phyloP scores from a whole-genome alignment of 2,888 invertebrate species.

The Coelopa pilipes region DNA sequence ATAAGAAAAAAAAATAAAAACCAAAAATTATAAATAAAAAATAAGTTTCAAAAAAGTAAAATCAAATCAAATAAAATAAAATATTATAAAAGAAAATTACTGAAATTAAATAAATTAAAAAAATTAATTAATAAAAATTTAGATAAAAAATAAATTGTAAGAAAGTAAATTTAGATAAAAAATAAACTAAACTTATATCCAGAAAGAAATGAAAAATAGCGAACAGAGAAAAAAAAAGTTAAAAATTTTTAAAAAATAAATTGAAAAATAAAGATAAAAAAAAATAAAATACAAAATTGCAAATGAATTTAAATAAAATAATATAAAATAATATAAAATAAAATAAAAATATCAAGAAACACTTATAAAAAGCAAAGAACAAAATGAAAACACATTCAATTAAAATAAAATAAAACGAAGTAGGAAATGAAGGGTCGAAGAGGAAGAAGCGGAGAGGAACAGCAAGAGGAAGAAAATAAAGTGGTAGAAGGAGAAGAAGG shows the following conservation, averaged over 20 bases:
- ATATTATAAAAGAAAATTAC: neutral
- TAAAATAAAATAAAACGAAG: too few relatives aligned
- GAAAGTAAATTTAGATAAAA: neutral
- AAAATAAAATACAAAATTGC: neutral
- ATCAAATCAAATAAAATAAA: neutral
- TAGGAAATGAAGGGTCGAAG: too few relatives aligned
- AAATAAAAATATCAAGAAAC: neutral
- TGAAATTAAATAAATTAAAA: neutral
- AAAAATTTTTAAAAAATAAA: neutral
- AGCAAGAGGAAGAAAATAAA: too few relatives aligned
- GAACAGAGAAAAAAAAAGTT: neutral
- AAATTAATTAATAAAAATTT: neutral
- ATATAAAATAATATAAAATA: neutral
- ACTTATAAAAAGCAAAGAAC: neutral
- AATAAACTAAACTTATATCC: neutral
- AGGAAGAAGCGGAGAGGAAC: too few relatives aligned
- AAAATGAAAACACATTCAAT: neutral
- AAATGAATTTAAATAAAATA: neutral
- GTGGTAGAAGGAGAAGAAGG: too few relatives aligned
- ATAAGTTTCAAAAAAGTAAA: neutral
- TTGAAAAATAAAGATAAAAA: neutral
- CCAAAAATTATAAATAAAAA: neutral
- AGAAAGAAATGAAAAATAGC: neutral
- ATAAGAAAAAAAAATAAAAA: neutral
- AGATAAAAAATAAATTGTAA: neutral